These are phyloP conservation scores for Pogonomyrmex barbatus DNA, from an alignment of 1,140 invertebrate species.

Conservation along the genomic window DNA sequence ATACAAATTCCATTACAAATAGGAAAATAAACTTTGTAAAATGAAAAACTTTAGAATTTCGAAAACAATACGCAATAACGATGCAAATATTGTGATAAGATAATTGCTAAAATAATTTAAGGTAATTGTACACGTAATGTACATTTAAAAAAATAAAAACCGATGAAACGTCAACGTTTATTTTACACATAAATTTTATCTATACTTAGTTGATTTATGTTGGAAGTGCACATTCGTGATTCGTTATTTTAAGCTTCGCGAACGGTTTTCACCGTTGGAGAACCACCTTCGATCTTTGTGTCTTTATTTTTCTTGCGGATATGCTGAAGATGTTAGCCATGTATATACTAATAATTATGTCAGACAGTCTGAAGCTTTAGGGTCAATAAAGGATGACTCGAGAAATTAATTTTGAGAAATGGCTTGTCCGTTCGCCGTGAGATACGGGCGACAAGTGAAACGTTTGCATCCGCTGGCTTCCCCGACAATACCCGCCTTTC, in stretches of 20 bases:
- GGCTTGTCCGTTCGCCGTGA: conserved; percentile 26
- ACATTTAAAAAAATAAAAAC: background rate
- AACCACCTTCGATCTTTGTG: background rate
- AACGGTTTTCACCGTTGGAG: background rate
- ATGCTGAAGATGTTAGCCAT: background rate
- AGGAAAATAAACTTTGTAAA: background rate
- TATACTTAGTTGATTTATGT: background rate
- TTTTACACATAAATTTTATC: background rate
- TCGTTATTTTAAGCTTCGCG: background rate
- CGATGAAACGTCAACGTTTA: background rate
- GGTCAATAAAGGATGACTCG: conserved; percentile 7
- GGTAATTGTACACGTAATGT: no score
- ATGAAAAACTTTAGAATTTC: background rate
- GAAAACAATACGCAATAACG: background rate
- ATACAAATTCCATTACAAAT: background rate
- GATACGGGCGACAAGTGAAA: conserved; percentile 50
- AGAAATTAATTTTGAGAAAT: conserved; percentile 57
- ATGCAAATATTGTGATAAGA: background rate
- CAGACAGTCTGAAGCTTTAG: conserved; percentile 3
- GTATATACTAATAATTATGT: conserved; percentile 19
- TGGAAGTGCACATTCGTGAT: background rate
- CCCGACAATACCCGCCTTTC: conserved; percentile 55
- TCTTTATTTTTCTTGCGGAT: background rate
- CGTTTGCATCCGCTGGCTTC: conserved; percentile 30
- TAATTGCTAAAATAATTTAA: background rate